Percentiles rank a stretch among this genome's conserved stretches.
These are phyloP conservation scores for Lampris megalopsis DNA, from an alignment of 2,113 vertebrate species.

Conservation along the genomic window DNA sequence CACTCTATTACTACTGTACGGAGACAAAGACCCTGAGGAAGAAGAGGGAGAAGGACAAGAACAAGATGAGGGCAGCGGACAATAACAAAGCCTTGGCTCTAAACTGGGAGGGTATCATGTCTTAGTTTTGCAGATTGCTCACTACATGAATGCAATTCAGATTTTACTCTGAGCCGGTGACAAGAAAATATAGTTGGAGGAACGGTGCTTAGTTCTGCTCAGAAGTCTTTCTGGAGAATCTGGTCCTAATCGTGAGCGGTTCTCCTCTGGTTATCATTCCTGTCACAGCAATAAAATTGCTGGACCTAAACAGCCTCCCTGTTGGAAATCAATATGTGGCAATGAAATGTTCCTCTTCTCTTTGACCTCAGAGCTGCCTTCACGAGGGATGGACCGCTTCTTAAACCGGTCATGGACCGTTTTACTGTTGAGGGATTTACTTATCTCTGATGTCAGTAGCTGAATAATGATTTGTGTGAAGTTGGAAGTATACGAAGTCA, in stretches of 20 bases:
- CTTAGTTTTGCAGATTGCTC: too few species aligned
- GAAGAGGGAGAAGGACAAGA: background rate
- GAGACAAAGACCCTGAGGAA: too few species aligned
- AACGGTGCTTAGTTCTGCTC: background rate
- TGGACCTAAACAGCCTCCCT: background rate
- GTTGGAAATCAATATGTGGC: background rate
- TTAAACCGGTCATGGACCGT: too few species aligned
- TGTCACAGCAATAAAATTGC: background rate
- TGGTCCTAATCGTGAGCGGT: background rate
- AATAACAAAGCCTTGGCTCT: too few species aligned
- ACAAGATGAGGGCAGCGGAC: background rate
- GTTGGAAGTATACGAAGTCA: too few species aligned
- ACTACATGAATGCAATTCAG: too few species aligned
- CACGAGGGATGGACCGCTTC: too few species aligned
- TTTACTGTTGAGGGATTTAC: too few species aligned
- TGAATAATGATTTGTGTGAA: background rate
- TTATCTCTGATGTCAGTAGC: background rate
- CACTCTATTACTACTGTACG: too few species aligned
- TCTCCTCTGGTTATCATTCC: background rate
- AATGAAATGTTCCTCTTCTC: constrained; percentile 1
- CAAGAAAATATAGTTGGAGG: background rate
- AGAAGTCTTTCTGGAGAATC: background rate
- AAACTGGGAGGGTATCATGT: too few species aligned
- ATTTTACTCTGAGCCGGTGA: too few species aligned
- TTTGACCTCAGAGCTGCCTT: background rate